phyloP scores from a whole-genome alignment of 2,888 invertebrate genomes.

The Tupiocoris notatus region DNA sequence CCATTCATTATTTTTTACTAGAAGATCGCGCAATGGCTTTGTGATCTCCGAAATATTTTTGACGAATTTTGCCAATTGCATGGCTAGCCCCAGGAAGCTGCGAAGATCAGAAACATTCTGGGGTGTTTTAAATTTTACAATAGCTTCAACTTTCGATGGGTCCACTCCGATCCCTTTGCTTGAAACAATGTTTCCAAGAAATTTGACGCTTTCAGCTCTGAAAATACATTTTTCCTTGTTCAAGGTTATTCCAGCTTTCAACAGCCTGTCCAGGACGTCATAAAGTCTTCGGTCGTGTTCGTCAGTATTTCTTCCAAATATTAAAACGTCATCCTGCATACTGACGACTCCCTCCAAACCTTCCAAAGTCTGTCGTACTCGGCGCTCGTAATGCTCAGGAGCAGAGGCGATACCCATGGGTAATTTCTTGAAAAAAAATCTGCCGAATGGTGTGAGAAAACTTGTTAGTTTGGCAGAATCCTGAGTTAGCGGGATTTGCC shows the following conservation, averaged over 20 bases:
- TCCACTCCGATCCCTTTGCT: no score
- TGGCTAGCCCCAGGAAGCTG: slow-evolving; percentile 42
- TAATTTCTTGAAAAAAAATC: slow-evolving; percentile 37
- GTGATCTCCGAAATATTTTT: slow-evolving; percentile 26
- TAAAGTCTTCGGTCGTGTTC: slow-evolving; percentile 33
- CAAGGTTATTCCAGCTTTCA: no score
- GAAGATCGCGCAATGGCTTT: slow-evolving; percentile 35
- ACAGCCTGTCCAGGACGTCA: no score
- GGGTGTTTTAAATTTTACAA: no score
- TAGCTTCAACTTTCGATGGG: no score
- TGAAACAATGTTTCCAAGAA: no score
- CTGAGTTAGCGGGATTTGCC: slow-evolving; percentile 48
- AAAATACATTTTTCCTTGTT: no score
- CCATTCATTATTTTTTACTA: slow-evolving; percentile 33
- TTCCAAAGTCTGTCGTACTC: slow-evolving; percentile 5
- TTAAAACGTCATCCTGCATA: neutral
- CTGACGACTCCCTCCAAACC: slow-evolving; percentile 21
- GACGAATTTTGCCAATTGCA: slow-evolving; percentile 39
- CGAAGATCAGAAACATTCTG: no score
- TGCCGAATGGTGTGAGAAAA: slow-evolving; percentile 47
- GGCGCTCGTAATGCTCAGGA: slow-evolving; percentile 15
- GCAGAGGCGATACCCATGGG: slow-evolving; percentile 22
- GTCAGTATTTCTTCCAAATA: neutral
- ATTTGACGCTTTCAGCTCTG: no score
- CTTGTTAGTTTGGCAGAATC: slow-evolving; percentile 43